A percentile compares a stretch with the other conserved stretches of the same genome.
Conservation (phyloP, 2,888 invertebrate genomes). For the Entomobrya proxima region DNA sequence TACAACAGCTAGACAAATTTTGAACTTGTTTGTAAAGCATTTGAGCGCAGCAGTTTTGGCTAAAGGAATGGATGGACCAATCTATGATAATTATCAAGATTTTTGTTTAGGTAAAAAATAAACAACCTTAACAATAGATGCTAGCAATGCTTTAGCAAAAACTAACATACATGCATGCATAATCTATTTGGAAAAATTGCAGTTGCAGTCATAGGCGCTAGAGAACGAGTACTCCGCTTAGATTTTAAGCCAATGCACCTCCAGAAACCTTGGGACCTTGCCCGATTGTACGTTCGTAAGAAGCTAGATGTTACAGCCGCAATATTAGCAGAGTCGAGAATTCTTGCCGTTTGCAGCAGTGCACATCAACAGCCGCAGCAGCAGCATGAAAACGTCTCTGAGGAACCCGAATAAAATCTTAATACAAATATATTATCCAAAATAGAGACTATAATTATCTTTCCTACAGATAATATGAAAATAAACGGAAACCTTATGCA, state of each 20-base stretch:
- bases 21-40: slow-evolving; percentile 96
- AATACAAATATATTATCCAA: slow-evolving; percentile 7
- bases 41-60: slow-evolving; percentile 94
- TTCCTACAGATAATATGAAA: slow-evolving; percentile 28
- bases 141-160: too few species aligned
- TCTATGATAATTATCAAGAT: slow-evolving; percentile 77
- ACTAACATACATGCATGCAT: too few species aligned
- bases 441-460: slow-evolving; percentile 29
- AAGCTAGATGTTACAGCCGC: slow-evolving; percentile 74
- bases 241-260: slow-evolving; percentile 95
- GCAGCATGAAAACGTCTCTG: slow-evolving; percentile 41
- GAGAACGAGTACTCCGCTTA: slow-evolving; percentile 94
- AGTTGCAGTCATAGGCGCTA: slow-evolving; percentile 95
- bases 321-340: slow-evolving; percentile 61
- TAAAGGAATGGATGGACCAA: slow-evolving; percentile 90
- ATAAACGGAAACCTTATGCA: not conserved
- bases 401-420: slow-evolving; percentile 44
- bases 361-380: slow-evolving; percentile 18
- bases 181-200: too few species aligned
- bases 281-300: slow-evolving; percentile 87
- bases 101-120: slow-evolving; percentile 75
- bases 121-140: too few species aligned
- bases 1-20: slow-evolving; percentile 96
- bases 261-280: slow-evolving; percentile 97
- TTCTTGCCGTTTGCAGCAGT: slow-evolving; percentile 52